Conservation (phyloP, 2,797 vertebrate species). For the Rhynchonycteris naso region DNA sequence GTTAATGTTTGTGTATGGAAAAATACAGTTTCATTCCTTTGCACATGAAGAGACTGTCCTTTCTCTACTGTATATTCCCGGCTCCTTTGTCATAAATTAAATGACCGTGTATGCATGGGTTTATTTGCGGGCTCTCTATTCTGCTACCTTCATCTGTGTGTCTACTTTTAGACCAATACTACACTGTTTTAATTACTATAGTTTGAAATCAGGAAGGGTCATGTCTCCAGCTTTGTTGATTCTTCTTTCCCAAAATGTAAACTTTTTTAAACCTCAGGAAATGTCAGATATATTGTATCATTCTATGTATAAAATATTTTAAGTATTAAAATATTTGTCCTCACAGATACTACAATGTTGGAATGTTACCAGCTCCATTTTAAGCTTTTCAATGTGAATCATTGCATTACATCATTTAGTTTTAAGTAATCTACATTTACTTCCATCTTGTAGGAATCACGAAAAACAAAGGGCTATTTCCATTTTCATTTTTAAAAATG, state of each 20-base stretch:
- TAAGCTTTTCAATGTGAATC: neutral
- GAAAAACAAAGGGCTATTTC: neutral
- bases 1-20: neutral
- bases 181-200: neutral
- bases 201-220: neutral
- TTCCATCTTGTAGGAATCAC: neutral
- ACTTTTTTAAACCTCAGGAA: neutral
- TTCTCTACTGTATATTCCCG: neutral
- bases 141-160: neutral
- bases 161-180: neutral
- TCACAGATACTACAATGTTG: neutral
- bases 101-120: neutral
- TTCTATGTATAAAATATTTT: neutral
- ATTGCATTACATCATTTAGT: neutral
- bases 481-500: constrained; percentile 7
- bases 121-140: neutral
- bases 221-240: neutral
- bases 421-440: constrained; percentile 21
- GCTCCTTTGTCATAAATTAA: neutral
- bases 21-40: neutral
- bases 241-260: neutral
- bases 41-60: neutral
- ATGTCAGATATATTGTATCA: neutral
- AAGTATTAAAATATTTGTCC: neutral
- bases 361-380: neutral